A percentile compares a stretch with the other conserved stretches of the same genome.
phyloP scores from a whole-genome alignment of 2,113 vertebrate species.

The Pelodiscus sinensis region DNA sequence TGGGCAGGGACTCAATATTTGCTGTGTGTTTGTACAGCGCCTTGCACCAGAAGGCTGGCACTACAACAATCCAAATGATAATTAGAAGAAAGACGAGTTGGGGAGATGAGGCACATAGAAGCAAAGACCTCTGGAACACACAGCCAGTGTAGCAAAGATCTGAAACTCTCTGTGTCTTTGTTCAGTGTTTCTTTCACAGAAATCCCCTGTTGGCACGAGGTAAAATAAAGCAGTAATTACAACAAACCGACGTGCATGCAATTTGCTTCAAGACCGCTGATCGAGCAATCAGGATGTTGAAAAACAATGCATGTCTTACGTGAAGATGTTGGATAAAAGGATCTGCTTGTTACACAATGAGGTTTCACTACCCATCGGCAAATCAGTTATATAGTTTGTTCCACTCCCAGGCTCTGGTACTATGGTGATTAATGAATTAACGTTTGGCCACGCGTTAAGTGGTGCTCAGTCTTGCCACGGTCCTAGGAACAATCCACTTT shows the following conservation, averaged over 20 bases:
- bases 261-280: background rate
- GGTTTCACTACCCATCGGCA: background rate
- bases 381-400: background rate
- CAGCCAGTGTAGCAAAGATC: background rate
- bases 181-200: background rate
- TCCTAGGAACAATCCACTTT: background rate
- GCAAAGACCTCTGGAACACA: background rate
- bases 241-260: background rate
- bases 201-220: background rate
- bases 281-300: background rate
- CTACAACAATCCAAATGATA: background rate
- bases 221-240: background rate
- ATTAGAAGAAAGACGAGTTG: background rate
- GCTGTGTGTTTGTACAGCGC: background rate
- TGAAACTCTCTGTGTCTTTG: background rate
- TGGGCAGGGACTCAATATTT: background rate
- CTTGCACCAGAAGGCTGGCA: background rate
- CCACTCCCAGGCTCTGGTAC: constrained; percentile 24
- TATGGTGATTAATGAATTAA: background rate
- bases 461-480: background rate
- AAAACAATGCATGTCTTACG: background rate
- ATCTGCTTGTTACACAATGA: background rate
- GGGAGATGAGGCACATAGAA: background rate
- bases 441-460: background rate
- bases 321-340: constrained; percentile 29